These are phyloP conservation scores for Hartigia nigra DNA, from an alignment of 2,888 invertebrate genomes.

Conservation along the genomic window DNA sequence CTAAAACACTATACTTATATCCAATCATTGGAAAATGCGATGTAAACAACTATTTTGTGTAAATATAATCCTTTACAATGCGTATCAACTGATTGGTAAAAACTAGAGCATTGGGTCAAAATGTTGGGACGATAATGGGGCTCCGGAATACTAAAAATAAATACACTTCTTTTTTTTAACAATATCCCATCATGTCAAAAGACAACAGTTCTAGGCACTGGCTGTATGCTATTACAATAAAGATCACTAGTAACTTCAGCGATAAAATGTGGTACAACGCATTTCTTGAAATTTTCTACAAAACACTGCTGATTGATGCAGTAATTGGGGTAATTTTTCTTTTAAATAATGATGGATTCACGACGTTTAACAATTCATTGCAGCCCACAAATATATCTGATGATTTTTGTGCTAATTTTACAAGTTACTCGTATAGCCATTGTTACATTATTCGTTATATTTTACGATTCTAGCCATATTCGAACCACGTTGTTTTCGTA, in stretches of 20 bases:
- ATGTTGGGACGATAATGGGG: neutral
- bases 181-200: conserved; percentile 17
- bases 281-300: neutral
- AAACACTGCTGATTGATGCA: neutral
- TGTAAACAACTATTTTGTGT: neutral
- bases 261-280: neutral
- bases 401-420: neutral
- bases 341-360: neutral
- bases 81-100: neutral
- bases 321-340: neutral
- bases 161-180: conserved; percentile 30
- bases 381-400: neutral
- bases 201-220: neutral
- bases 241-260: neutral
- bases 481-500: neutral
- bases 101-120: neutral
- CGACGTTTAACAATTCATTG: neutral
- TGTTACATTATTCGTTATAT: neutral
- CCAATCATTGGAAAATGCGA: neutral
- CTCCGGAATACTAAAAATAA: conserved; percentile 25
- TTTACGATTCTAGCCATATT: neutral
- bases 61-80: conserved; percentile 13
- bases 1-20: neutral
- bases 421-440: neutral
- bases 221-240: neutral